phyloP scores from a whole-genome alignment of 1,140 invertebrate genomes.

The Anastrepha obliqua region DNA sequence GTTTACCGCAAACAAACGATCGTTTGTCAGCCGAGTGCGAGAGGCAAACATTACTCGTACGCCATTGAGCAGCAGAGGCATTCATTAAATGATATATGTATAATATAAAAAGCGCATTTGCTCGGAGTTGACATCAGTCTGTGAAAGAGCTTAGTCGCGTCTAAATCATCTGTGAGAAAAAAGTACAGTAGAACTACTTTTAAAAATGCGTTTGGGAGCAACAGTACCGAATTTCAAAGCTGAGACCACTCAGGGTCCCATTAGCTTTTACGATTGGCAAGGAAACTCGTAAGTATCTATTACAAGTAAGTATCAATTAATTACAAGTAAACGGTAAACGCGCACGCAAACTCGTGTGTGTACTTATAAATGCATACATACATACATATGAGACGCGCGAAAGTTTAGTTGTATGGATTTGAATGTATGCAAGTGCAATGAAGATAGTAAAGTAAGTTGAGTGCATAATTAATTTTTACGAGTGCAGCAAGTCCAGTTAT shows the following conservation, averaged over 20 bases:
- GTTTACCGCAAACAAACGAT: not conserved
- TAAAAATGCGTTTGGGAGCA: constrained; percentile 80
- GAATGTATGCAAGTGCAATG: too few species aligned
- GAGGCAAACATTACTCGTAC: not conserved
- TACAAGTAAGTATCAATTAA: too few species aligned
- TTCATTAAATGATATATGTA: not conserved
- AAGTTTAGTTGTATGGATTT: constrained; percentile 75
- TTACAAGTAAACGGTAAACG: not conserved
- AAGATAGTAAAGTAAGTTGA: too few species aligned
- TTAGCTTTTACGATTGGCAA: constrained; percentile 87
- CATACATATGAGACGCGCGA: constrained; percentile 57
- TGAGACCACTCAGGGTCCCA: constrained; percentile 83
- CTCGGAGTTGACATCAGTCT: not conserved
- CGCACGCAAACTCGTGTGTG: too few species aligned
- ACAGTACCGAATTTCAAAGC: constrained; percentile 86
- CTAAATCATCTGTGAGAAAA: not conserved
- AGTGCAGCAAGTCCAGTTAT: too few species aligned
- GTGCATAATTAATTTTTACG: too few species aligned
- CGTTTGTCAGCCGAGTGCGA: not conserved
- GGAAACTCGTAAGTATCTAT: constrained; percentile 81
- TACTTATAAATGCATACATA: not conserved
- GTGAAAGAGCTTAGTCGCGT: not conserved
- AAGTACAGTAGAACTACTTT: too few species aligned
- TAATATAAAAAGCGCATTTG: not conserved
- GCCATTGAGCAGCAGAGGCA: not conserved